Base-by-base conservation (phyloP, 1,140 invertebrate genomes). In the Caenorhabditis remanei region DNA sequence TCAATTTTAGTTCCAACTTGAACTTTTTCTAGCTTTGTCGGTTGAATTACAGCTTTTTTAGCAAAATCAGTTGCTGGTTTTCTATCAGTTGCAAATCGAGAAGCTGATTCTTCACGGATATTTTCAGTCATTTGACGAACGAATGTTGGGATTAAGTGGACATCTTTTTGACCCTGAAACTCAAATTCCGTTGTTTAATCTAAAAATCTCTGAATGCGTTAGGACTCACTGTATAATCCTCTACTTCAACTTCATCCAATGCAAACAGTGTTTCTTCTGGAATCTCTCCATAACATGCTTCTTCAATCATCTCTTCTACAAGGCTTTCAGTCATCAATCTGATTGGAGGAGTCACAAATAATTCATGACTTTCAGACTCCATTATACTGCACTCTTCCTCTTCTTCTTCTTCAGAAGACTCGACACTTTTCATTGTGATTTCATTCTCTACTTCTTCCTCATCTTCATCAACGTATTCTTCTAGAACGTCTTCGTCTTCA, bases 1-100 rank as follows among this genome's bases (percentile, higher is more conserved):
- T 53, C 55, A 24, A 58, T 75, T 41, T 87, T 75, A 21, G 86
- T 87, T 24, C 71, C 71, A 50, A 87, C 82, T 14, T 79, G 67
- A 19, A 65, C 88, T 75, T 89, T 89, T 58, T 90, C 90, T 48
- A 84, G 16, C 56, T 88, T 89, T 56, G 88, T 71, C 43, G 90
- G 88, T 61, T 91, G 90, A 50, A 91, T 88, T 14, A 91, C 90
- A 3, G 90, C 89, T 85, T 91, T 91, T 40, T 86, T 86, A 4
- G 90, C 90, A 85, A 91, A 91, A 83, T 92, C 90, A 0, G 89
- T 91, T 4, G 67, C 50, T 40, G 90, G 90, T 56, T 90, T 89
- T 24, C 82, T 65, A 53, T 85, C 71, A 19, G 83, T 21, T 40
- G 83, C 71, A 19, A 88, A 88, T 40, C 87, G 53, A 32, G 87